Evolutionary conservation across 2,888 invertebrate genomes (phyloP).

Genomic region (Plebejus argus): DNA sequence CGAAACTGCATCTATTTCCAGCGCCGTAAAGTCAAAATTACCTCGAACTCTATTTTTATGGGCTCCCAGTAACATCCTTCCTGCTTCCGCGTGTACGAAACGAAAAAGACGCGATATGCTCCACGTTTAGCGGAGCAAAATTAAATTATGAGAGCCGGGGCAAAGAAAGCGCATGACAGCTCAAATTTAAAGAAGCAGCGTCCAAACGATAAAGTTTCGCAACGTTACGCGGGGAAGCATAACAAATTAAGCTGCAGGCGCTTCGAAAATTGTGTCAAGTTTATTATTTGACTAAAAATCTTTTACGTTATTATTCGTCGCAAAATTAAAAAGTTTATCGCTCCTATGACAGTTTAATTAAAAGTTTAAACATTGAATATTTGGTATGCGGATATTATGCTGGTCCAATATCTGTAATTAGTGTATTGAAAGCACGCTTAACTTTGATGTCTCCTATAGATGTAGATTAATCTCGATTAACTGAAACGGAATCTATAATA

Average conservation of each 20-base stretch:
- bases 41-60: slow-evolving; percentile 55
- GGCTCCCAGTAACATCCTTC: slow-evolving; percentile 47
- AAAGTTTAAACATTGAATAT: not conserved
- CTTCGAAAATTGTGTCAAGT: slow-evolving; percentile 7
- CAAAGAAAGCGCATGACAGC: slow-evolving; percentile 68
- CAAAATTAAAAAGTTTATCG: too few species aligned
- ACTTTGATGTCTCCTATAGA: slow-evolving; percentile 49
- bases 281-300: not conserved
- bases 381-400: slow-evolving; percentile 42
- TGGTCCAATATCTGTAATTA: slow-evolving; percentile 56
- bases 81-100: slow-evolving; percentile 48
- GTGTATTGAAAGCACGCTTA: slow-evolving; percentile 54
- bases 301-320: not conserved
- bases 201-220: slow-evolving; percentile 38
- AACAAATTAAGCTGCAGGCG: slow-evolving; percentile 22
- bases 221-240: not conserved
- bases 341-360: not conserved
- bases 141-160: slow-evolving; percentile 71
- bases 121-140: slow-evolving; percentile 71
- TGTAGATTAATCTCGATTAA: slow-evolving; percentile 28
- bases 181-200: slow-evolving; percentile 40
- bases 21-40: slow-evolving; percentile 62
- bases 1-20: slow-evolving; percentile 56
- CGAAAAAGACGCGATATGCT: slow-evolving; percentile 69
- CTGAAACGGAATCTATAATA: slow-evolving; percentile 29